Evolutionary conservation across 2,113 vertebrate species (phyloP), one percentile per base, ranked within the genome.

Genomic region (Cochlearius cochlearius): DNA sequence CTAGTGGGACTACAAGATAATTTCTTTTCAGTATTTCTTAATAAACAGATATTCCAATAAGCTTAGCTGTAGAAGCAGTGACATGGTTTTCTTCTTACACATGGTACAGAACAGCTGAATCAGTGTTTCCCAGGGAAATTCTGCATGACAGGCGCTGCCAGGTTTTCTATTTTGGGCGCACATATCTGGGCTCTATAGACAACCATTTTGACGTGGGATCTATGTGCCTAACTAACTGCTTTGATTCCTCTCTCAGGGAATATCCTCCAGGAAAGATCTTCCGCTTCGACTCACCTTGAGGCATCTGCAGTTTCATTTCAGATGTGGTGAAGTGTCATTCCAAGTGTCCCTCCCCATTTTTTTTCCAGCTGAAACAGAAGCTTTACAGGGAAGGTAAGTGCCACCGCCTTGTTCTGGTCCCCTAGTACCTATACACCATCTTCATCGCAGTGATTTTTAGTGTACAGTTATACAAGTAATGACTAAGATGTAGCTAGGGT

Each of bases 51-150:
- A 81, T 38, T 38, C 19, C 8, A 18, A 4, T 15, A 38, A 58
- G 15, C 8, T 68, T 50, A 49, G 7, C 9, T 39, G 3, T 26
- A 71, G n/a, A 66, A 71, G 6, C 7, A 30, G 14, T 50, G n/a
- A 5, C 45, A 39, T 0, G 0, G 3, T 2, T 6, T 21, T n/a
- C 36, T 68, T 64, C 17, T 72, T 41, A 23, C 4, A 10, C 5
- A 3, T 17, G 19, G 12, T 73, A 27, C 15, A 58, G 41, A 60
- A 60, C 10, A 75, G 29, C 38, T 68, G 30, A 34, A 47, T 47
- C 2, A 64, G 26, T 49, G 23, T 67, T 96, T 86, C 43, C 50
- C 53, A 43, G 16, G 64, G 27, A 58, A 73, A 64, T 8, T 49
- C 18, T 38, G 7, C 17, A 25, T 38, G 36, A 32, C 10, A 45